These are phyloP conservation scores for Mus pahari DNA, from an alignment of 2,113 vertebrate genomes.

Conservation along the genomic window DNA sequence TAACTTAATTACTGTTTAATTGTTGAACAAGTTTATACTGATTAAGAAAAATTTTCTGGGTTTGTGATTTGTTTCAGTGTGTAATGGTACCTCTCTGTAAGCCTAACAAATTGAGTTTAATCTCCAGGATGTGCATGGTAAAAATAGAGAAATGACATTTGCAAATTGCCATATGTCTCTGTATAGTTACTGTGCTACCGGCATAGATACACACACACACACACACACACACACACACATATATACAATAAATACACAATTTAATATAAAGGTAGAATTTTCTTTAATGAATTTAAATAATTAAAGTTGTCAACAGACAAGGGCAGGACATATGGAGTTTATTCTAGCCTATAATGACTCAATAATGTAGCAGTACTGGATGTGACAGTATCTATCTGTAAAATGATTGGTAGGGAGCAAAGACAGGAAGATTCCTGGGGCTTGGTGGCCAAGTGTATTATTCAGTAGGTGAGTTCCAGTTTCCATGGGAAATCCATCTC, in stretches of 20 bases:
- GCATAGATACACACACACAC: neutral
- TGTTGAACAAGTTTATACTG: neutral
- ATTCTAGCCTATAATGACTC: neutral
- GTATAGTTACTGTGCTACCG: too few species aligned
- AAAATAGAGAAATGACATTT: neutral
- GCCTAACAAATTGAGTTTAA: neutral
- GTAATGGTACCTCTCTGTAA: neutral
- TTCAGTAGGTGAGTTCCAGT: neutral
- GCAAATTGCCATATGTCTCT: neutral
- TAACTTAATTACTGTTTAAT: neutral
- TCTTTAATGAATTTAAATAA: conserved; percentile 6
- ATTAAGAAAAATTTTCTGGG: neutral
- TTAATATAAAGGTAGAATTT: neutral
- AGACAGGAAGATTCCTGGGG: neutral
- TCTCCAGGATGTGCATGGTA: neutral
- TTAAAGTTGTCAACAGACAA: neutral
- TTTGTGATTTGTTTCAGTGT: neutral
- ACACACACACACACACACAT: neutral
- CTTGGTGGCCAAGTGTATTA: neutral
- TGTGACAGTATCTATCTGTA: neutral
- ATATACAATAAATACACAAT: neutral
- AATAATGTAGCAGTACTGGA: neutral
- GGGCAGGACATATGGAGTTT: neutral
- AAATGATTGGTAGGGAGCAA: neutral
- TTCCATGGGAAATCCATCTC: neutral